Percentiles rank a stretch among this genome's conserved stretches.
phyloP scores from a whole-genome alignment of 2,888 invertebrate genomes.

The Apamea monoglypha region DNA sequence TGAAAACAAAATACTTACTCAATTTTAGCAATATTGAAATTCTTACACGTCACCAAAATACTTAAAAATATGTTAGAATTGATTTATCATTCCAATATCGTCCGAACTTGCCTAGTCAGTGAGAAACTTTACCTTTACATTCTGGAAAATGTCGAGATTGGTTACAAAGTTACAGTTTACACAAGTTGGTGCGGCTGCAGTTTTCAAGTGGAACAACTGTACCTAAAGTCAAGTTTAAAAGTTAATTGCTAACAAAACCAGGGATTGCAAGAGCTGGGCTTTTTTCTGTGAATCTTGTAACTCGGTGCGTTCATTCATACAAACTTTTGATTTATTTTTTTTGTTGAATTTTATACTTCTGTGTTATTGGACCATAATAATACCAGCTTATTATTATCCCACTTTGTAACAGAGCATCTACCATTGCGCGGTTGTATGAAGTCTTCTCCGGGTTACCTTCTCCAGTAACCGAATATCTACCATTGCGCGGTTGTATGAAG shows the following conservation, averaged over 20 bases:
- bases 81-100: slow-evolving; percentile 12
- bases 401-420: no score
- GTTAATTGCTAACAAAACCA: not conserved
- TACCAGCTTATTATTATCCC: no score
- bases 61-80: not conserved
- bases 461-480: no score
- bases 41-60: not conserved
- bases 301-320: not conserved
- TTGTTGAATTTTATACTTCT: not conserved
- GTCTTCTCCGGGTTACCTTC: no score
- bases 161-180: not conserved
- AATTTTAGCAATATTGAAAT: not conserved
- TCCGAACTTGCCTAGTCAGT: not conserved
- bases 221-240: not conserved
- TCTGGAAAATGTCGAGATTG: slow-evolving; percentile 1
- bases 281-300: not conserved
- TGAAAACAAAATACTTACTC: not conserved
- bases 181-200: slow-evolving; percentile 2
- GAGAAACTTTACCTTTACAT: not conserved
- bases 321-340: not conserved
- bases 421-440: no score
- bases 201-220: not conserved
- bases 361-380: no score
- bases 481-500: no score
- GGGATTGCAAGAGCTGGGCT: not conserved